Conservation (phyloP, 2,797 vertebrate genomes). For the Buphagus erythrorhynchus region DNA sequence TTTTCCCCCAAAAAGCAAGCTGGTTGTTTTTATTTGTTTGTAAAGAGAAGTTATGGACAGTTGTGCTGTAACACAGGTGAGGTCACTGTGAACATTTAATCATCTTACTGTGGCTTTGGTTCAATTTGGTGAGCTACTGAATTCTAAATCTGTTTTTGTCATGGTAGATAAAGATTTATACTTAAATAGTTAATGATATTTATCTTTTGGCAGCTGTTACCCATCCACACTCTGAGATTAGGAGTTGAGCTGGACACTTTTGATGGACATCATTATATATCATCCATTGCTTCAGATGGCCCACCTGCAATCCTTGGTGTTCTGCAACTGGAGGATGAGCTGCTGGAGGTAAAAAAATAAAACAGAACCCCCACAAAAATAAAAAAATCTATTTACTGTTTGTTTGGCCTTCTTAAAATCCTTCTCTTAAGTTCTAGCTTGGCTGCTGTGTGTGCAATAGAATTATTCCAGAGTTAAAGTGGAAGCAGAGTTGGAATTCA, state of each 20-base stretch:
- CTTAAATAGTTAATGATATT: background rate
- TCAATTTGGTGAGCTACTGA: background rate
- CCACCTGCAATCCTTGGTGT: slow-evolving; percentile 84
- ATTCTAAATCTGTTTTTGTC: background rate
- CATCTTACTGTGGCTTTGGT: background rate
- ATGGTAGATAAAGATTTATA: background rate
- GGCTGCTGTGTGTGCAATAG: background rate
- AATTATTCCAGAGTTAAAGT: background rate
- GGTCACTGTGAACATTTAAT: background rate
- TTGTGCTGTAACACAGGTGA: background rate
- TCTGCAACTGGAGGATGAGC: slow-evolving; percentile 90
- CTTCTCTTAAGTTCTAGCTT: background rate
- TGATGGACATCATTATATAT: slow-evolving; percentile 95
- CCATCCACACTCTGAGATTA: slow-evolving; percentile 91
- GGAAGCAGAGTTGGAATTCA: background rate
- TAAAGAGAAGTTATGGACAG: background rate
- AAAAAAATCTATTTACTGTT: background rate
- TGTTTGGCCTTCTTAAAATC: background rate
- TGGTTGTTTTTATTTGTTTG: background rate
- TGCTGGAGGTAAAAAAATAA: slow-evolving; percentile 87
- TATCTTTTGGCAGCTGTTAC: slow-evolving; percentile 82
- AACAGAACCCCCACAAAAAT: background rate
- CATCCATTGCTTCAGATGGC: slow-evolving; percentile 88
- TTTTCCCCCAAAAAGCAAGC: background rate
- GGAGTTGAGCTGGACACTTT: slow-evolving; percentile 95